Evolutionary conservation across 2,113 vertebrate species (phyloP).

Genomic region (Gambusia holbrooki): DNA sequence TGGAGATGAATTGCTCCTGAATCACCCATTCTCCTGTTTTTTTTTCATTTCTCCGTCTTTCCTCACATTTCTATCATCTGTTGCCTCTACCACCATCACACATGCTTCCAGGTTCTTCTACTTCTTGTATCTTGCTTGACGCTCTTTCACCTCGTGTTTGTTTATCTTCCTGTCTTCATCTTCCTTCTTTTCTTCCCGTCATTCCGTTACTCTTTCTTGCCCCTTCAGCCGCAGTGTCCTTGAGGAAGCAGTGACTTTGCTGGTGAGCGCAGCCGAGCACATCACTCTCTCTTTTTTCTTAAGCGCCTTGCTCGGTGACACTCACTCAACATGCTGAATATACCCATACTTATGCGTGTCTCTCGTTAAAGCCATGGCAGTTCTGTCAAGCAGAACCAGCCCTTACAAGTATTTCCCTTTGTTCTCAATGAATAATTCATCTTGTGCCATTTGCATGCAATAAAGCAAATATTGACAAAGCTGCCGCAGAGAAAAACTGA

Average conservation of each 20-base stretch:
- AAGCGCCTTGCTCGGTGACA: conserved; percentile 10
- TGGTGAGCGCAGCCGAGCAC: conserved; percentile 60
- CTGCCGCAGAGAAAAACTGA: conserved; percentile 32
- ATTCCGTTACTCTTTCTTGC: conserved; percentile 44
- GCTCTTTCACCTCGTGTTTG: conserved; percentile 1
- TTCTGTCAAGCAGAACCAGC: conserved; percentile 45
- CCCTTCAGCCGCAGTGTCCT: conserved; percentile 80
- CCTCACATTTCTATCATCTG: conserved; percentile 8
- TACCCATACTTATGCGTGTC: conserved; percentile 2
- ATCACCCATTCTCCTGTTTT: not conserved
- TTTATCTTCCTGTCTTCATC: not conserved
- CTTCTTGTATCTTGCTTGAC: not conserved
- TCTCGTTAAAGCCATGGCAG: conserved; percentile 15
- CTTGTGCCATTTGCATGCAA: conserved; percentile 29
- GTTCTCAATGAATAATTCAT: conserved; percentile 70
- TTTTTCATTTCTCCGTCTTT: conserved; percentile 2
- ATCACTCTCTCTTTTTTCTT: conserved; percentile 50
- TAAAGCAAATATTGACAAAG: conserved; percentile 67
- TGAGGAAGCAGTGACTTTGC: conserved; percentile 77
- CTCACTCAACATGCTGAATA: conserved; percentile 16
- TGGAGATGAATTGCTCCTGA: not conserved
- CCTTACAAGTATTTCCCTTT: conserved; percentile 49
- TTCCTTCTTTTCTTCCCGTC: conserved; percentile 26
- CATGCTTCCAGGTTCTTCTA: conserved; percentile 1
- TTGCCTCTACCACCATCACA: not conserved